Evolutionary conservation across 1,140 invertebrate genomes (phyloP).

Genomic region (Phenacoccus solenopsis): DNA sequence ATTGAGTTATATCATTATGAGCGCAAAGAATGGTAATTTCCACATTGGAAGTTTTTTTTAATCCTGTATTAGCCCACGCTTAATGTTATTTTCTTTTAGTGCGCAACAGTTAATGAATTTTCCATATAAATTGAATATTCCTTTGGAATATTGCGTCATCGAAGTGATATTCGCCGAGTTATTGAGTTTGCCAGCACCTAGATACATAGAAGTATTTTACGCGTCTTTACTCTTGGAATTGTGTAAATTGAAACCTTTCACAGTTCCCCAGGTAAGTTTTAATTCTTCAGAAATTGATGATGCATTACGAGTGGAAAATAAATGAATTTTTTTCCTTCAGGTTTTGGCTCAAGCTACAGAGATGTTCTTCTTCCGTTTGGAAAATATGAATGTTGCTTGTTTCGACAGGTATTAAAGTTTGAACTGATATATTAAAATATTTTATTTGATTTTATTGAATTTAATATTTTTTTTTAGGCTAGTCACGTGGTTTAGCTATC

Average conservation of each 20-base stretch:
- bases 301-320: background rate
- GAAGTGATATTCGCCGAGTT: constrained; percentile 92
- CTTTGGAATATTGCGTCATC: constrained; percentile 95
- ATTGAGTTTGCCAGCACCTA: constrained; percentile 78
- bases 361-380: constrained; percentile 88
- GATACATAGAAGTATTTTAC: constrained; percentile 86
- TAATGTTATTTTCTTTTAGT: constrained; percentile 40
- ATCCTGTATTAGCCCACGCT: background rate
- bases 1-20: constrained; percentile 79
- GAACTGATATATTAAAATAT: constrained; percentile 20
- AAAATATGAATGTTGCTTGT: constrained; percentile 91
- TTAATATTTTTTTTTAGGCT: constrained; percentile 43
- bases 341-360: constrained; percentile 93
- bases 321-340: constrained; percentile 25
- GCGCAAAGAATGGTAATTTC: constrained; percentile 86
- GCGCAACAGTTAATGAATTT: constrained; percentile 83
- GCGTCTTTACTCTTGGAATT: constrained; percentile 92
- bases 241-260: constrained; percentile 90
- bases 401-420: constrained; percentile 62
- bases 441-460: constrained; percentile 23
- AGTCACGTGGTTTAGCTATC: constrained; percentile 95
- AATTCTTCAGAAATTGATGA: background rate
- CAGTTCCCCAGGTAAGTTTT: constrained; percentile 77
- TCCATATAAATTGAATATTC: constrained; percentile 85
- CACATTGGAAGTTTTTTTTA: too few relatives aligned